Evolutionary conservation across 2,797 vertebrate species (phyloP).

Genomic region (Pygocentrus nattereri): DNA sequence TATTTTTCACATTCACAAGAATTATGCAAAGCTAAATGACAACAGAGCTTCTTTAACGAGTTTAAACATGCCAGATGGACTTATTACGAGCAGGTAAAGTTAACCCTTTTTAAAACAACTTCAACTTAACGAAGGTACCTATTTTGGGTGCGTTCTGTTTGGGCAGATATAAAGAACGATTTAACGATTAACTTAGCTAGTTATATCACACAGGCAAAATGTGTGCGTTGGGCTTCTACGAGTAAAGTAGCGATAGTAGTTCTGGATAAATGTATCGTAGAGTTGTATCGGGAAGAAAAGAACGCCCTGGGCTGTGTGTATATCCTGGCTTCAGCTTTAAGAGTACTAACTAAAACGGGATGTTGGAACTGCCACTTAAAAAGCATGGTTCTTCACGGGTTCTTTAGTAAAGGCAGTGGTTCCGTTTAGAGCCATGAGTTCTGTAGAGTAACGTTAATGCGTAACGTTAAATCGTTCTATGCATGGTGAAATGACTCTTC

Average conservation of each 20-base stretch:
- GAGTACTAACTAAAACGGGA: too few relatives aligned
- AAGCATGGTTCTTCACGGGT: too few relatives aligned
- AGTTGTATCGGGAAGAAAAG: too few relatives aligned
- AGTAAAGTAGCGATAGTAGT: background rate
- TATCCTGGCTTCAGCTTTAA: too few relatives aligned
- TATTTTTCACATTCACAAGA: background rate
- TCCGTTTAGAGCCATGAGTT: too few relatives aligned
- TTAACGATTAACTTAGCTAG: too few relatives aligned
- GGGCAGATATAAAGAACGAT: background rate
- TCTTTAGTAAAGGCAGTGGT: too few relatives aligned
- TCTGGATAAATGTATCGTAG: background rate
- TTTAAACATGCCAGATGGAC: slow-evolving; percentile 60
- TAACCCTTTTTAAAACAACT: background rate
- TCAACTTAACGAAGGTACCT: background rate
- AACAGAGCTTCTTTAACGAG: background rate
- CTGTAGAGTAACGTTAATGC: too few relatives aligned
- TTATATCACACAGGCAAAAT: background rate
- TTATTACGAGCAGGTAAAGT: slow-evolving; percentile 63
- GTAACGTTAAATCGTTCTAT: too few relatives aligned
- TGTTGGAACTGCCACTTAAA: too few relatives aligned
- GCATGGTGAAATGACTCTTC: too few relatives aligned
- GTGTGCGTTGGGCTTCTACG: background rate
- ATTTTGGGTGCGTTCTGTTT: background rate
- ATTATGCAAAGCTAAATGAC: background rate
- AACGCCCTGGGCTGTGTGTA: too few relatives aligned